A percentile compares a stretch with the other conserved stretches of the same genome.
Evolutionary conservation across 2,113 vertebrate genomes (phyloP).

Genomic region (Periophthalmodon schlosseri): DNA sequence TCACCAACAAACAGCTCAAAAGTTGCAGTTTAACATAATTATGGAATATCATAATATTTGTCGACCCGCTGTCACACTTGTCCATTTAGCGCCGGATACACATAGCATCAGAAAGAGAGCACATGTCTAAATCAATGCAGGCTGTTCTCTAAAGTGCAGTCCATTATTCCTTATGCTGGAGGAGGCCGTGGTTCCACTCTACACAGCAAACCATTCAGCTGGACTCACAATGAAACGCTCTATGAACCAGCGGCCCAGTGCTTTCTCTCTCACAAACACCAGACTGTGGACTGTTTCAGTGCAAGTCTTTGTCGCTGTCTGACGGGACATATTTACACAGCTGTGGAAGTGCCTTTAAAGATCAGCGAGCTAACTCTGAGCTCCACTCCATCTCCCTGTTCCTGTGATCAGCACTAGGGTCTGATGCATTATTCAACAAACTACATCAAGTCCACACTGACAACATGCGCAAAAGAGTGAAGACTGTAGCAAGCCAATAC

Average conservation of each 20-base stretch:
- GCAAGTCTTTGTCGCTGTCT: constrained; percentile 20
- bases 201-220: constrained; percentile 68
- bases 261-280: constrained; percentile 30
- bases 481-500: constrained; percentile 37
- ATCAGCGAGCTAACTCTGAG: constrained; percentile 8
- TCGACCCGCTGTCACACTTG: background rate
- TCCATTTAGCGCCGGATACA: background rate
- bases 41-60: background rate
- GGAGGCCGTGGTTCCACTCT: constrained; percentile 26
- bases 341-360: constrained; percentile 40
- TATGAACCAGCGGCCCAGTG: constrained; percentile 37
- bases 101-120: background rate
- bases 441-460: constrained; percentile 37
- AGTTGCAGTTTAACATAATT: background rate
- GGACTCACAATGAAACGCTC: constrained; percentile 57
- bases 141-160: constrained; percentile 19
- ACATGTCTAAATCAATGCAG: constrained; percentile 25
- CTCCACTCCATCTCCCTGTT: constrained; percentile 14
- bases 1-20: background rate
- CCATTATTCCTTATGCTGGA: constrained; percentile 49
- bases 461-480: constrained; percentile 29
- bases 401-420: constrained; percentile 42
- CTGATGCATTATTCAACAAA: constrained; percentile 69
- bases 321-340: constrained; percentile 43
- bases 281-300: constrained; percentile 11